A percentile compares a stretch with the other conserved stretches of the same genome.
Evolutionary conservation across 1,140 invertebrate genomes (phyloP).

Genomic region (Bactericera cockerelli): DNA sequence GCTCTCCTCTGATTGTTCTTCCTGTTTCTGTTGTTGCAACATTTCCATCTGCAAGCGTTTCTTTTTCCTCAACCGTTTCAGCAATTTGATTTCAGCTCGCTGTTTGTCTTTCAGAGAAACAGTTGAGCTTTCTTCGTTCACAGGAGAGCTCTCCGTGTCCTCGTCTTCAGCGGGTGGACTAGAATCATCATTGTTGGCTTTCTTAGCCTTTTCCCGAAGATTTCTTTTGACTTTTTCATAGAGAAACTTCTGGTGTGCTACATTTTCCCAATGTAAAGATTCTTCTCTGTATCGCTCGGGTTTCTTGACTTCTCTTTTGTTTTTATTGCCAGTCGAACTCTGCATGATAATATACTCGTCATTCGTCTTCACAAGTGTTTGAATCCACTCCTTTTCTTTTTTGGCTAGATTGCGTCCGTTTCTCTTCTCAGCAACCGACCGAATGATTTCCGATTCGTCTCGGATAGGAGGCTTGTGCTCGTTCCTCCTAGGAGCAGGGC

Average conservation of each 20-base stretch:
- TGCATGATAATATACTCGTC: conserved; percentile 5
- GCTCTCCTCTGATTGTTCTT: background rate
- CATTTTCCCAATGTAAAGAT: background rate
- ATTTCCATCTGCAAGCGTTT: background rate
- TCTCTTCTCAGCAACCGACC: conserved; percentile 1
- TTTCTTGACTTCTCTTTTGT: conserved; percentile 5
- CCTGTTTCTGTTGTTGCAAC: background rate
- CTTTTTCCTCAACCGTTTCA: background rate
- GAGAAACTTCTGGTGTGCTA: background rate
- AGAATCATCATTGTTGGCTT: background rate
- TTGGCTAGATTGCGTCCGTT: background rate
- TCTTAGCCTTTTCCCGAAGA: conserved; percentile 1
- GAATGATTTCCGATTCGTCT: conserved; percentile 5
- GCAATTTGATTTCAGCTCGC: background rate
- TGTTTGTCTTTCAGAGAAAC: background rate
- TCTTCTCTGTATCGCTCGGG: conserved; percentile 4
- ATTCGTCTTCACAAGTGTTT: conserved; percentile 3
- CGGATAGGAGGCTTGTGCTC: background rate
- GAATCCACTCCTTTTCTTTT: conserved; percentile 4
- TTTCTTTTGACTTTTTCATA: conserved; percentile 5
- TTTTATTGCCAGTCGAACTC: background rate
- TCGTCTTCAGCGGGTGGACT: background rate
- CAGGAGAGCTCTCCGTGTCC: background rate
- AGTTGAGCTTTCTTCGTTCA: no score
- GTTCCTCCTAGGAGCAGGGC: background rate